Conservation (phyloP, 2,888 invertebrate genomes). For the Rhagium mordax region DNA sequence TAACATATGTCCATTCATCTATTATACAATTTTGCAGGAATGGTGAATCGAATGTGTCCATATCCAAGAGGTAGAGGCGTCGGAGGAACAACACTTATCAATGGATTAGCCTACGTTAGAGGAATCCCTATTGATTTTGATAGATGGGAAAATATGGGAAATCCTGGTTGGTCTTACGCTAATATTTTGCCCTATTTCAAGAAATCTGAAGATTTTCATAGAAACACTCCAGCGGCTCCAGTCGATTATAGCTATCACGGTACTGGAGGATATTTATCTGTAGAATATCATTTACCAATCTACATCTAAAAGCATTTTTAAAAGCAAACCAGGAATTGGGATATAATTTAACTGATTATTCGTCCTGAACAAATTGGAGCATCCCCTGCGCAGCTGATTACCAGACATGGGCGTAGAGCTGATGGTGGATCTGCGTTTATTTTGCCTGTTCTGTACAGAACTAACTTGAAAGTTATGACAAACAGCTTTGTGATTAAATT, state of each 20-base stretch:
- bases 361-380: slow-evolving; percentile 76
- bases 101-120: slow-evolving; percentile 71
- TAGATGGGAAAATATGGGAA: slow-evolving; percentile 66
- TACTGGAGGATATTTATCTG: slow-evolving; percentile 39
- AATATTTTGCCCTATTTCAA: slow-evolving; percentile 71
- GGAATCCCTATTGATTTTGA: slow-evolving; percentile 70
- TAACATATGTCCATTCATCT: too few species aligned
- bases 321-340: slow-evolving; percentile 78
- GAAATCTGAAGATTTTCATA: slow-evolving; percentile 42
- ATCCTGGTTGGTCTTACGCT: slow-evolving; percentile 71
- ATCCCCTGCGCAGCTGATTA: slow-evolving; percentile 74
- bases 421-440: slow-evolving; percentile 81
- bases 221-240: slow-evolving; percentile 27
- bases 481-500: slow-evolving; percentile 70
- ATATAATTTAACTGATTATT: slow-evolving; percentile 78
- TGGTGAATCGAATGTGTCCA: slow-evolving; percentile 55
- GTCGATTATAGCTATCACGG: slow-evolving; percentile 36
- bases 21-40: slow-evolving; percentile 48
- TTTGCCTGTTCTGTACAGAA: slow-evolving; percentile 75
- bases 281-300: slow-evolving; percentile 43
- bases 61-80: slow-evolving; percentile 71
- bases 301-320: slow-evolving; percentile 49
- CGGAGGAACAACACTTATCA: slow-evolving; percentile 71
- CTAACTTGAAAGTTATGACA: slow-evolving; percentile 80
- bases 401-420: slow-evolving; percentile 79